phyloP scores from a whole-genome alignment of 2,113 vertebrate species.

The Pterophyllum scalare region DNA sequence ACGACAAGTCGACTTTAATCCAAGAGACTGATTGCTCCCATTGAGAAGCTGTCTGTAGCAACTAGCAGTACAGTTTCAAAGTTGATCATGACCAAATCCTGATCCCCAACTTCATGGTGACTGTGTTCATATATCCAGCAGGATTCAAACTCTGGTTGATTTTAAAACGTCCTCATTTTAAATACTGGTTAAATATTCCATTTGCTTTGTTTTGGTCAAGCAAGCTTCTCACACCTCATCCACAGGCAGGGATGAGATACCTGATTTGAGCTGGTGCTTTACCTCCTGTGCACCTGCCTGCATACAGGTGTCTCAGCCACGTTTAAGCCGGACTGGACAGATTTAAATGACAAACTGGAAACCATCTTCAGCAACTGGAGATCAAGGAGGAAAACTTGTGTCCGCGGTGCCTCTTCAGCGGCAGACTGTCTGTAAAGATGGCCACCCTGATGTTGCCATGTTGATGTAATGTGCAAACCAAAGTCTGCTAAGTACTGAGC shows the following conservation, averaged over 20 bases:
- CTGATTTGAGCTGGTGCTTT: background rate
- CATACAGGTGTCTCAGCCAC: background rate
- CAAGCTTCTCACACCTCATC: background rate
- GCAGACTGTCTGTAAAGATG: background rate
- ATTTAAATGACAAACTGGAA: background rate
- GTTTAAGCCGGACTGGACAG: background rate
- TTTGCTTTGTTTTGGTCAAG: background rate
- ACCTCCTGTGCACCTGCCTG: background rate
- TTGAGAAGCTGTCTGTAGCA: too few species aligned
- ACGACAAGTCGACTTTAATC: background rate
- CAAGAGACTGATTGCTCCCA: too few species aligned
- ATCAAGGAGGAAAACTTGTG: background rate
- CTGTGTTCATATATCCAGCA: background rate
- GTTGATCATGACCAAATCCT: background rate
- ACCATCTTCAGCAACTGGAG: background rate
- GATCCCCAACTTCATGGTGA: background rate
- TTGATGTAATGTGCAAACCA: background rate
- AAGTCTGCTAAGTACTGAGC: background rate
- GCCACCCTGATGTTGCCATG: background rate
- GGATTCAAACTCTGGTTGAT: background rate
- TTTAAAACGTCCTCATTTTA: background rate
- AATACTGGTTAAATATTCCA: background rate
- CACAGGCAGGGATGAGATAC: background rate
- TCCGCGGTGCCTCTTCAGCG: background rate
- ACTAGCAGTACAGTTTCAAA: background rate